Evolutionary conservation across 2,797 vertebrate genomes (phyloP).

Genomic region (Labeo calbasu): DNA sequence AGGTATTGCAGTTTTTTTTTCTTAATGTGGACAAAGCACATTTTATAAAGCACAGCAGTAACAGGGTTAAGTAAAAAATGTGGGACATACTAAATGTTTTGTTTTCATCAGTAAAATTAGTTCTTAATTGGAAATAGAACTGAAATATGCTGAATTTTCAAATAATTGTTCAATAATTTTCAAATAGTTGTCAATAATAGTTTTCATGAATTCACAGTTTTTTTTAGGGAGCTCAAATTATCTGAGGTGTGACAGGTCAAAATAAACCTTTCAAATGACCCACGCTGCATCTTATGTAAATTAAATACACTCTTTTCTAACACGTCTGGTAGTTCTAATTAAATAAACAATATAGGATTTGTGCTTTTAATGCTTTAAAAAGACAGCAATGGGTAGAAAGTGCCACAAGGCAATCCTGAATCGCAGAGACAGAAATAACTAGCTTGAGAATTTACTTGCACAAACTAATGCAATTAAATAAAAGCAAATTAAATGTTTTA

Average conservation of each 20-base stretch:
- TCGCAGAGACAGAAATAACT: background rate
- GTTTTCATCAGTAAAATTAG: too few relatives aligned
- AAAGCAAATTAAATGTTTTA: conserved; percentile 43
- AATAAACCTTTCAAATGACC: background rate
- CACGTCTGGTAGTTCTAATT: background rate
- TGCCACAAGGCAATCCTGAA: conserved; percentile 4
- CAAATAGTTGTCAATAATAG: too few relatives aligned
- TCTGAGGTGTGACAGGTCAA: background rate
- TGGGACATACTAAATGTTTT: too few relatives aligned
- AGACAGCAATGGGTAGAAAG: background rate
- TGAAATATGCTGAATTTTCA: background rate
- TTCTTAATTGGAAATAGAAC: background rate
- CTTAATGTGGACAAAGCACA: background rate
- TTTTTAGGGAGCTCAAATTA: background rate
- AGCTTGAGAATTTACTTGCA: background rate
- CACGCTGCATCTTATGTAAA: background rate
- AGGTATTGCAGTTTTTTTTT: background rate
- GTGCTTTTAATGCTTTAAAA: background rate
- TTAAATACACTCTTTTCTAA: background rate
- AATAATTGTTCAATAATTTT: background rate
- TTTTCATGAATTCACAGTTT: background rate
- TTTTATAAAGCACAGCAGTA: background rate
- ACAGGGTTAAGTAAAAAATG: background rate
- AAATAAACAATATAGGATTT: background rate
- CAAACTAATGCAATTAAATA: conserved; percentile 35